Evolutionary conservation across 37 sponge, comb jelly and placozoan species (phyloP), one percentile per base, ranked within the genome.

Genomic region (Geodia barretti): DNA sequence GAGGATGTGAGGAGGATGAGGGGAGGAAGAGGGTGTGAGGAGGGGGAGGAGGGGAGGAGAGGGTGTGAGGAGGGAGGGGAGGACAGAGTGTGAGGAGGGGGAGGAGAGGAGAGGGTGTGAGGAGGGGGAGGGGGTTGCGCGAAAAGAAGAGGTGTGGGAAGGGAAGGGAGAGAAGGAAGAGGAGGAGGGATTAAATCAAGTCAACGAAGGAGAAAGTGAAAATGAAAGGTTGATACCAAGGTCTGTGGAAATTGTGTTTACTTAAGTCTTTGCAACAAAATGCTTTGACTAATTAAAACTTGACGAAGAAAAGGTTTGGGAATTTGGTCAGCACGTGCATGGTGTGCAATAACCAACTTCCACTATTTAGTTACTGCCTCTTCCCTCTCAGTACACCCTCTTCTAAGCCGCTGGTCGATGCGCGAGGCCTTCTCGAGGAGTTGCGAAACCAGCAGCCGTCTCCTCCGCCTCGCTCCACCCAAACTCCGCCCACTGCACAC

Each of bases 371-470:
- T n/a, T 47, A 7, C 54, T 47, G 11, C 54, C 54, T 47, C 54
- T 47, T 14, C 54, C 14, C 54, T 14, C 54, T 14, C 54, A 47
- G 54, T 47, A 47, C 54, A 7, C 34, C 26, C 69, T 70, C 64
- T 4, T 54, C 62, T 61, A 42, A 30, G 35, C 85, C 85, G 19
- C 71, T 92, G 47, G 38, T 39, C 30, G 83, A 80, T 26, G 87
- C 87, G 0, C 66, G 80, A 40, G 75, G 89, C 60, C 60, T 84
- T 37, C 28, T 94, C 7, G 78, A 83, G 41, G 30, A 43, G 19
- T 61, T 77, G 20, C 62, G 72, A 11, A 79, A 32, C 0, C 72
- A 60, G 29, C 86, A 88, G 47, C 74, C 41, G 62, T n/a, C n/a
- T n/a, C n/a, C n/a, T n/a, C n/a, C n/a, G n/a, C n/a, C n/a, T n/a